These are phyloP conservation scores for Edolisoma coerulescens DNA, from an alignment of 2,113 vertebrate genomes.

Conservation along the genomic window DNA sequence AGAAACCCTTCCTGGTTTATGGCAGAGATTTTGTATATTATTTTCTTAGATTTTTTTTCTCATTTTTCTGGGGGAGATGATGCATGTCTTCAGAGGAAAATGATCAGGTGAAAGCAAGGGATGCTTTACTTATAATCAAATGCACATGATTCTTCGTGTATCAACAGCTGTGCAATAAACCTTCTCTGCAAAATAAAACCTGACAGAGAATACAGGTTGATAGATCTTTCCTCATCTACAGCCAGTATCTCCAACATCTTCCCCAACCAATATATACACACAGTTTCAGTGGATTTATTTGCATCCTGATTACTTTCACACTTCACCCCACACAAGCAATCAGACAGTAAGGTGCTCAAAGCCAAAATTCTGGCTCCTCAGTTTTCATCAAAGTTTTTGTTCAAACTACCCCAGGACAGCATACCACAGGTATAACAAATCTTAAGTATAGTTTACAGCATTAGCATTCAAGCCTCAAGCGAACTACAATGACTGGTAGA, in stretches of 20 bases:
- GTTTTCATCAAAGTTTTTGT: not conserved
- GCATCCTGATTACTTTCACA: not conserved
- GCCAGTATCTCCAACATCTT: not conserved
- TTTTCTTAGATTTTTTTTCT: not conserved
- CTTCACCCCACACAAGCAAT: not conserved
- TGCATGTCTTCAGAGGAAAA: not conserved
- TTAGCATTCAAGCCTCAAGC: not conserved
- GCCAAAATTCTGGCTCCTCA: not conserved
- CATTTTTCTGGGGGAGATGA: not conserved
- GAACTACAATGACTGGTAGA: not conserved
- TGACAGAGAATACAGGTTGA: not conserved
- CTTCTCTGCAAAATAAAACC: not conserved
- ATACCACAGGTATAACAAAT: not conserved
- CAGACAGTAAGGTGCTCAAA: not conserved
- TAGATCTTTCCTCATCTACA: not conserved
- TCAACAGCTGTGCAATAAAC: not conserved
- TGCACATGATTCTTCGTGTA: not conserved
- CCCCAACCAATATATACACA: not conserved
- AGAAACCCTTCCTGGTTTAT: not conserved
- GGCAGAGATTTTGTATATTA: not conserved
- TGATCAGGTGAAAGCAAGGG: not conserved
- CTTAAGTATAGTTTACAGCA: not conserved
- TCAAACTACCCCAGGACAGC: not conserved
- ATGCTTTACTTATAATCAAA: not conserved
- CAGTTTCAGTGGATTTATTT: not conserved